Evolutionary conservation across 2,888 invertebrate genomes (phyloP).

Genomic region (Sarcophaga variegata): DNA sequence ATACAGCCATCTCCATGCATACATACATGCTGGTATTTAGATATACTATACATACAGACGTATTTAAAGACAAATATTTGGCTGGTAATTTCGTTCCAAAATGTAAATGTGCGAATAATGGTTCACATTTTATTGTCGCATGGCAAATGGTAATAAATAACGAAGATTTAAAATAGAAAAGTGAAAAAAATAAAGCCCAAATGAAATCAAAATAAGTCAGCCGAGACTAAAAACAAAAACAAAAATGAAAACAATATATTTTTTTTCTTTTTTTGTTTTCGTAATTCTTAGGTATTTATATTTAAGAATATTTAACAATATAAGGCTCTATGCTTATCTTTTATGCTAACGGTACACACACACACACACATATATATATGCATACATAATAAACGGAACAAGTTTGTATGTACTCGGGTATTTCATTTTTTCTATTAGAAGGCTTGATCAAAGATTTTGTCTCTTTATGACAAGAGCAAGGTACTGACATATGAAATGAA

Average conservation of each 20-base stretch:
- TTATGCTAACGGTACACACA: neutral
- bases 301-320: slow-evolving; percentile 55
- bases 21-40: neutral
- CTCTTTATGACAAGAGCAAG: too few species aligned
- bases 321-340: slow-evolving; percentile 29
- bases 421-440: too few species aligned
- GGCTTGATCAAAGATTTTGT: too few species aligned
- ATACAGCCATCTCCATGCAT: neutral
- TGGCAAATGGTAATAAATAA: slow-evolving; percentile 68
- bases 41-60: neutral
- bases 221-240: slow-evolving; percentile 14
- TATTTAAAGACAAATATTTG: neutral
- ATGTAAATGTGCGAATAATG: slow-evolving; percentile 64
- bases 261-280: neutral
- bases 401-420: too few species aligned
- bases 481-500: too few species aligned
- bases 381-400: too few species aligned
- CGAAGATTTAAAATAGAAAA: slow-evolving; percentile 49
- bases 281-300: slow-evolving; percentile 21
- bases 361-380: too few species aligned
- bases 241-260: slow-evolving; percentile 4
- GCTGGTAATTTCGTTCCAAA: neutral
- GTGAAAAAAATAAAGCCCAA: slow-evolving; percentile 15
- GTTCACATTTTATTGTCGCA: slow-evolving; percentile 66
- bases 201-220: slow-evolving; percentile 60